Evolutionary conservation across 2,888 invertebrate genomes (phyloP), one percentile per base, ranked within the genome.

Genomic region (Chrysolina haemoptera): DNA sequence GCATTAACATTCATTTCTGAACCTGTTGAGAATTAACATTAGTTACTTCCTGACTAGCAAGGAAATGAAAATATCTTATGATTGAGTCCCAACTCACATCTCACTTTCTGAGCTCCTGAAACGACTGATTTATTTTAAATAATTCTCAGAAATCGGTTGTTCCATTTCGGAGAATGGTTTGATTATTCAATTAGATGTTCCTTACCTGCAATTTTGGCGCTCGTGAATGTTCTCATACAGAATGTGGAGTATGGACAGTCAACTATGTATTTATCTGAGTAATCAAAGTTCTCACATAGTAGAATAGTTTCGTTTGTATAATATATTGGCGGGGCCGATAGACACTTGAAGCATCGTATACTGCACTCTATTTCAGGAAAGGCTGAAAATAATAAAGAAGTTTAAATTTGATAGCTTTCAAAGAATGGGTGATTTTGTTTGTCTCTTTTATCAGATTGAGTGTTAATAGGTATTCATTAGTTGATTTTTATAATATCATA

Each of bases 211-310:
- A 91, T 91, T 82, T 94, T 90, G 76, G 92, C 90, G 79, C 90
- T 90, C 76, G 92, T 92, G 65, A 93, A 92, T 83, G 92, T 92
- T 86, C 95, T 96, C 90, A 94, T 91, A 85, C 96, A 96, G 90
- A 95, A 93, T 1, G 96, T 95, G 0, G 96, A 96, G 84, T 91
- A 93, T 0, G 94, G 94, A 85, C 96, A 96, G 77, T 93, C 92
- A 6, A 93, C 91, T 75, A 93, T 91, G 87, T 91, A 96, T 80
- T 90, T 90, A 8, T 90, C 88, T 1, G 94, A 92, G 80, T 92
- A 90, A 85, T 95, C 94, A 86, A 96, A 96, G 83, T 94, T 91
- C 9, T 93, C 90, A 86, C 96, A 96, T 53, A 94, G 89, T 68
- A 91, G 90, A 78, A 91, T 90, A n/a, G 91, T 92, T 77, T 91